Base-by-base conservation (phyloP, 2,797 vertebrate genomes). In the Typhlichthys subterraneus region DNA sequence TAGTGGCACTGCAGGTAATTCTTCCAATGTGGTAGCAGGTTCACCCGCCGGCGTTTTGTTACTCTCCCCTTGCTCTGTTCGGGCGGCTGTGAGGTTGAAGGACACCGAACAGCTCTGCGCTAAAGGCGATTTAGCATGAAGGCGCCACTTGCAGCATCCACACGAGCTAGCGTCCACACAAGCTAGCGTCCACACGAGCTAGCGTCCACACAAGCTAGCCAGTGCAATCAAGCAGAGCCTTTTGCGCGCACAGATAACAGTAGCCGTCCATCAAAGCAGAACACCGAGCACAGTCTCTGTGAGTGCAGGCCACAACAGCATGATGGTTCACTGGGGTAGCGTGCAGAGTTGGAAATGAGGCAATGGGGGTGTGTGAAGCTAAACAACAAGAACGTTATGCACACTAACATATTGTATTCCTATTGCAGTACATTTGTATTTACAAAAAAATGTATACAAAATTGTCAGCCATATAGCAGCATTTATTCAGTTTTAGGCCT, bases 81-180 rank as follows among this genome's bases (percentile, higher is more conserved):
- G 93, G 90, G 83, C 91, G 87, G 93, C 96, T 97, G 95, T 67
- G 95, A 95, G 91, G 90, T 85, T 80, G 67, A 85, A 86, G 79
- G 93, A 94, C 91, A 91, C 94, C 94, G 76, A 78, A 86, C 77
- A 84, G 76, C 77, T 79, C 74, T 79, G 74, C 57, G 66, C 63
- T n/a, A 48, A 65, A 23, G 70, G 76, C 74, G 84, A 42, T 63
- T 70, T 45, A 74, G 59, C 70, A 62, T 59, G 81, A 77, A 23
- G 79, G 77, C 74, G 72, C 74, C 76, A 72, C 79, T 70, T 52
- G 65, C 83, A 79, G 80, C 87, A 78, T 85, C 85, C 74, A 94
- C 83, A 83, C 85, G 87, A 89, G 83, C 85, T 72, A 45, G 47
- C 87, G 79, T 85, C 85, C 74, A 94, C 83, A 83, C 85, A 87